Percentiles rank a stretch among this genome's conserved stretches.
These are phyloP conservation scores for Panagrolaimus sp. DNA, from an alignment of 1,140 invertebrate species.

Conservation along the genomic window DNA sequence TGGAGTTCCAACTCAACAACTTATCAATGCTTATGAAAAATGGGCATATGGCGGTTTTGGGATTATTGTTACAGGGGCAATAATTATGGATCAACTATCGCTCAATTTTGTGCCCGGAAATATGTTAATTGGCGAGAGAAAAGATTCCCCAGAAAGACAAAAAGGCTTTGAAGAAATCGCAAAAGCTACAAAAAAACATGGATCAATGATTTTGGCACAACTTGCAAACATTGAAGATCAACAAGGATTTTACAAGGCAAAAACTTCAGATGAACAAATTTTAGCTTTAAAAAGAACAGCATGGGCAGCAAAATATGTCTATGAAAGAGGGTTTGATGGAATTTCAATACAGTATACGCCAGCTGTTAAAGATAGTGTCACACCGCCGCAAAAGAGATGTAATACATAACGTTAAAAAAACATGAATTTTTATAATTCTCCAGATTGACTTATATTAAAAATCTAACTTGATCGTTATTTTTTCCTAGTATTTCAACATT, in stretches of 20 bases:
- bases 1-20: background rate
- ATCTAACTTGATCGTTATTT: too few species aligned
- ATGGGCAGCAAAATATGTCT: background rate
- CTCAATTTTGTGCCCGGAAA: background rate
- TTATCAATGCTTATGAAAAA: conserved; percentile 1
- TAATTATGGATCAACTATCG: background rate
- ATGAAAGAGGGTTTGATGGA: background rate
- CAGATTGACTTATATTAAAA: too few species aligned
- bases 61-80: background rate
- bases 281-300: background rate
- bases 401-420: too few species aligned
- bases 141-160: conserved; percentile 2
- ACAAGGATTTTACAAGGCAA: background rate
- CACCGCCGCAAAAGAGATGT: too few species aligned
- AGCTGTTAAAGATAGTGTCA: background rate
- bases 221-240: background rate
- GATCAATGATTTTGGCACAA: background rate
- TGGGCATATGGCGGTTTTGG: background rate
- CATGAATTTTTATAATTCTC: too few species aligned
- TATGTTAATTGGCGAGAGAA: background rate
- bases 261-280: background rate
- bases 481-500: too few species aligned
- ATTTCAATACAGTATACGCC: background rate
- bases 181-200: background rate
- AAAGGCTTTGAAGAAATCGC: conserved; percentile 1